Evolutionary conservation across 1,140 invertebrate species (phyloP), one percentile per base, ranked within the genome.

Genomic region (Bicyclus anynana): DNA sequence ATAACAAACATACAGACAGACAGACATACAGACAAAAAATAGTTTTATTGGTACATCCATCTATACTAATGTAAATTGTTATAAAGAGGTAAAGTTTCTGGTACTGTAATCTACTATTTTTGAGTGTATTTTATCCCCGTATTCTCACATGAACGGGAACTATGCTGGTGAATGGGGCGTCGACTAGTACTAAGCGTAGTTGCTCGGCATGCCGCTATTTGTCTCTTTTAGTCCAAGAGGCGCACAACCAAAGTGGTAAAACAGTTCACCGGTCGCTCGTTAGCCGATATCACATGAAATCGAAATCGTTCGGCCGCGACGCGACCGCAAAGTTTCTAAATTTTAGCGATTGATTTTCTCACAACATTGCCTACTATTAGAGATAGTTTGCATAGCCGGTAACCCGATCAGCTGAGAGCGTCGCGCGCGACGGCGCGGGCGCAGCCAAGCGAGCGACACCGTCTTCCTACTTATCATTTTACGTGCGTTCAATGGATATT

Each of bases 381-480:
- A 71, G 67, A 77, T 74, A 59, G 65, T 67, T 72, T 66, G 70
- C 65, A 72, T 76, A 68, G 62, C 53, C 59, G 63, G 67, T 77
- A 83, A 83, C 69, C 51, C 57, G 67, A 83, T 75, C 74, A 55
- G 53, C 80, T 83, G 82, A 81, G 80, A 83, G 64, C 60, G 61
- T 61, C 53, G 59, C 62, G 59, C 62, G 62, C 61, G 56, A 60
- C 63, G 74, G 65, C 68, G 74, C 69, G 59, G 61, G 70, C 62
- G 73, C 80, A 84, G 42, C 72, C 63, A 67, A 76, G 57, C 79
- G 76, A 73, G 62, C 63, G 72, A 77, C 71, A 71, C 69, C 67
- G 67, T 69, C 77, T 80, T 83, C 78, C 82, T 80, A 81, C 76
- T 76, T 80, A 77, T 84, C 77, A 71, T 51, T 72, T 84, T 81